Evolutionary conservation across 2,797 vertebrate genomes (phyloP), one percentile per base, ranked within the genome.

Genomic region (Etheostoma nigrum): DNA sequence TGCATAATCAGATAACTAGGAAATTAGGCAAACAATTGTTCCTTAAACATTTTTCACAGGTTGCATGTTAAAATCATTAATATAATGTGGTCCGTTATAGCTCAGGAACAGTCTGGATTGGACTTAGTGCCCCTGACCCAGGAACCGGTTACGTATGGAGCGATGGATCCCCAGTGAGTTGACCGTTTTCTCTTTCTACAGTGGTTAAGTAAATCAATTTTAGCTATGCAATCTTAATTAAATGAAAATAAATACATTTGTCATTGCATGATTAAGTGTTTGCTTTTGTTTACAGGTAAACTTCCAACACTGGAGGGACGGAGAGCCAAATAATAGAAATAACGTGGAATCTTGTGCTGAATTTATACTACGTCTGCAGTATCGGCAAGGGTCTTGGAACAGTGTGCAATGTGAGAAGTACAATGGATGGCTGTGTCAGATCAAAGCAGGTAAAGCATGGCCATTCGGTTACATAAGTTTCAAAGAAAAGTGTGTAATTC

Each of bases 291-390:
- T 72, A 18, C 25, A 98, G 97, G 79, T 97, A 36, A 92, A 86
- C 1, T 98, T 95, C 89, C 94, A 95, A 93, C 94, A 94, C 69
- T 98, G 97, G 97, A 18, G 49, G 1, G 86, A 85, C 13, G 96
- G 94, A 72, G 95, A 98, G 78, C 97, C 97, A 52, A 96, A 98
- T 90, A 97, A 97, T 91, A 78, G 92, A 40, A 95, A 96, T 79
- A 94, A 94, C 6, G 42, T 91, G 40, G 96, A 98, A 90, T 95
- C 92, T n/a, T 98, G 97, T 86, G 93, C 71, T 58, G 95, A 96
- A 86, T 27, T 96, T 49, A 48, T 1, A 11, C 8, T 54, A 0
- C 48, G 79, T 13, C 16, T 0, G 1, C 78, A 5, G 67, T 1
- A 6, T 75, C 65, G 67, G 0, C 0, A 0, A 0, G 44, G 63